A percentile compares a stretch with the other conserved stretches of the same genome.
Conservation (phyloP, 1,140 invertebrate genomes). For the Aradophagus sp. region DNA sequence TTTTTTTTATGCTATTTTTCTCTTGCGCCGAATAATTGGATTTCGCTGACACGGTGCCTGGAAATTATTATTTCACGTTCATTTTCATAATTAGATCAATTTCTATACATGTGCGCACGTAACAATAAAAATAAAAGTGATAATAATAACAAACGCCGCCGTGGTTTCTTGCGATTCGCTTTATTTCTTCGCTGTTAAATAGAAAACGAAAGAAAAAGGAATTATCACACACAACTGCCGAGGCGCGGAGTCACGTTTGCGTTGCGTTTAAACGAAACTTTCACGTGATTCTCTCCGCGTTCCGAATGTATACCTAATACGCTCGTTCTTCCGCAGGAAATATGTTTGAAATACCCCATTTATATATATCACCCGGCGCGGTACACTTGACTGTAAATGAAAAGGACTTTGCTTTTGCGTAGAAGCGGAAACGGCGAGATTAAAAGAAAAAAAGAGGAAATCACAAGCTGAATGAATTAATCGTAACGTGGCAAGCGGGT, state of each 20-base stretch:
- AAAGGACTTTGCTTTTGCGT: slow-evolving; percentile 6
- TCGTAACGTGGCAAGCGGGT: too few relatives aligned
- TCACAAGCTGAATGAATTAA: slow-evolving; percentile 1
- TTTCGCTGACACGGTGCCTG: too few relatives aligned
- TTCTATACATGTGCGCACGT: too few relatives aligned
- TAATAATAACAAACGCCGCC: too few relatives aligned
- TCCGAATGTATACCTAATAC: slow-evolving; percentile 26
- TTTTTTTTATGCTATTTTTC: too few relatives aligned
- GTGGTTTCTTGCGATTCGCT: too few relatives aligned
- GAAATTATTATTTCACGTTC: slow-evolving; percentile 17
- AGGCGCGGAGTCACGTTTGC: slow-evolving; percentile 10
- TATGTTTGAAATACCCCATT: slow-evolving; percentile 16
- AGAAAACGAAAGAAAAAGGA: slow-evolving; percentile 30
- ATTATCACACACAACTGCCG: slow-evolving; percentile 4
- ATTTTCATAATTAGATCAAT: too few relatives aligned
- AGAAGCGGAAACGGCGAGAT: neutral
- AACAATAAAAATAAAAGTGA: too few relatives aligned
- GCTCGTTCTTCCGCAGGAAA: slow-evolving; percentile 32
- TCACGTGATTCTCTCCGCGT: slow-evolving; percentile 20
- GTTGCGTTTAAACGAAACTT: slow-evolving; percentile 19
- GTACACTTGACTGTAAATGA: slow-evolving; percentile 12
- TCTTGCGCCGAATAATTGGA: too few relatives aligned
- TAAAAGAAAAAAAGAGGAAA: slow-evolving; percentile 2
- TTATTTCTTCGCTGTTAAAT: slow-evolving; percentile 9
- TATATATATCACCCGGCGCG: slow-evolving; percentile 18